Evolutionary conservation across 2,113 vertebrate genomes (phyloP), one percentile per base, ranked within the genome.

Genomic region (Labeo rohita): DNA sequence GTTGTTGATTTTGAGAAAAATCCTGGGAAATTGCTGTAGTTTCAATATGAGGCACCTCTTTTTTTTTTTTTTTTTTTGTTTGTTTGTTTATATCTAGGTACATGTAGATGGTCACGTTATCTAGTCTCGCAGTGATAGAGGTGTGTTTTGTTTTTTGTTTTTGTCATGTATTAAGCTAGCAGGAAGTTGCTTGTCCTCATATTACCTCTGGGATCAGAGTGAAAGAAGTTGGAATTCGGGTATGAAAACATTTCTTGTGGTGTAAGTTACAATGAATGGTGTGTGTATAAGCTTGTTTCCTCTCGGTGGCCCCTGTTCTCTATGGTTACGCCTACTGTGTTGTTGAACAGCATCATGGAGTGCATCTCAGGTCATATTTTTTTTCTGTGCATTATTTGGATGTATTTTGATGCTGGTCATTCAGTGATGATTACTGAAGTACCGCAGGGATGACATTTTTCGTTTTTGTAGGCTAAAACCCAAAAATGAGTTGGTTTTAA

Each of bases 221-320:
- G 10, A 80, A 65, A 65, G 59, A 49, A 65, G 56, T 18, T 23
- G 21, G 36, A 43, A 21, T 59, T 43, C 0, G 15, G 43, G 43
- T 49, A 65, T 80, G 59, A 80, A 80, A 80, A 80, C 59, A 34
- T 49, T 80, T 63, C 18, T 43, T 80, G n/a, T 80, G 36, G 79
- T 65, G 8, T 66, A 18, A 47, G 43, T 80, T 80, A 65, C 43
- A 80, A 18, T 80, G 15, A 74, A 75, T 75, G 52, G 52, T 50
- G 68, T 72, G 16, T 78, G 7, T 78, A 39, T 36, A 18, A 54
- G 34, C 50, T 15, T 2, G 8, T 39, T 65, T 66, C 43, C 43
- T 28, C n/a, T 66, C 4, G 0, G n/a, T 16, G n/a, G 59, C n/a
- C 59, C 23, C 59, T 79, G 34, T 59, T 16, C 36, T 63, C 56